These are phyloP conservation scores for Gasteruption jaculator DNA, from an alignment of 2,888 invertebrate genomes.

Conservation along the genomic window DNA sequence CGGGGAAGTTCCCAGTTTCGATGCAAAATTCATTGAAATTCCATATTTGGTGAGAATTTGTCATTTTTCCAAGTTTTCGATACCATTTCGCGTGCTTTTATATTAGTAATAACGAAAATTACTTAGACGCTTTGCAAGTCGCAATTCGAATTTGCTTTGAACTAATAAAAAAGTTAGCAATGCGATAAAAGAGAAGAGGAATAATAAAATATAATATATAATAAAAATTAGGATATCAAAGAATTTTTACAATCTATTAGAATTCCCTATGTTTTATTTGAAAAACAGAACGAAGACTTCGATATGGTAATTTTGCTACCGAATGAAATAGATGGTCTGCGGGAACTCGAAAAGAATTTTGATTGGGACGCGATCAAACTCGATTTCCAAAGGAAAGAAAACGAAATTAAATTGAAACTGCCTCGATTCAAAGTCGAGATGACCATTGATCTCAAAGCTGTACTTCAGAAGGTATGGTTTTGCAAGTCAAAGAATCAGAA, in stretches of 20 bases:
- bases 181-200: too few relatives aligned
- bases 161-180: background rate
- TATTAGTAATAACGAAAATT: too few relatives aligned
- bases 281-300: constrained; percentile 59
- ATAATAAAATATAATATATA: too few relatives aligned
- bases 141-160: background rate
- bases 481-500: background rate
- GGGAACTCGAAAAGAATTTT: constrained; percentile 48
- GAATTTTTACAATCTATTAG: too few relatives aligned
- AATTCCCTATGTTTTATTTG: too few relatives aligned
- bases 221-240: too few relatives aligned
- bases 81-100: too few relatives aligned
- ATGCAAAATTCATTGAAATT: constrained; percentile 66
- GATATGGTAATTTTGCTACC: constrained; percentile 76
- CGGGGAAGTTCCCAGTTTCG: constrained; percentile 53
- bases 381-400: constrained; percentile 21
- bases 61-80: too few relatives aligned
- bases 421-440: constrained; percentile 56
- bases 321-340: constrained; percentile 59
- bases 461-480: constrained; percentile 43
- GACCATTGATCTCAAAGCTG: constrained; percentile 44
- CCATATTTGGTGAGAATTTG: constrained; percentile 58
- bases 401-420: constrained; percentile 47
- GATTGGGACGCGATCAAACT: constrained; percentile 39
- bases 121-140: too few relatives aligned